Evolutionary conservation across 2,797 vertebrate species (phyloP), one percentile per base, ranked within the genome.

Genomic region (Glossophaga mutica): DNA sequence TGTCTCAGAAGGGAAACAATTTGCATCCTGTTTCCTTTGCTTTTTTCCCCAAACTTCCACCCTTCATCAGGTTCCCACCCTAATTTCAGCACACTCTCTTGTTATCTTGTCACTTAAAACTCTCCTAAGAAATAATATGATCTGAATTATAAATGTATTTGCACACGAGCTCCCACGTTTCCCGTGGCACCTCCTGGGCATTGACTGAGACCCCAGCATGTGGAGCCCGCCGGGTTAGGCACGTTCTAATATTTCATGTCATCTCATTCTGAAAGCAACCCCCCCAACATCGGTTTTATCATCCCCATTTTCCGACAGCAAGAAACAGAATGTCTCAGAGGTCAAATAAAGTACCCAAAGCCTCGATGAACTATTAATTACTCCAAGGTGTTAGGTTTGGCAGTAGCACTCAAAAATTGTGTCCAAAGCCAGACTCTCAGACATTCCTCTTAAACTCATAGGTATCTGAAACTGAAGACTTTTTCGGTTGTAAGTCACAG

Each of bases 401-500:
- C 90, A 74, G 65, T 68, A 34, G 19, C 44, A 94, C 22, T 88
- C 48, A 42, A 70, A 91, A 86, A 32, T n/a, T 46, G 2, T 59
- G 74, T 26, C 44, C 77, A 85, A 81, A 67, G 71, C 74, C 74
- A 90, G 59, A 81, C 32, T 93, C 93, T 94, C 78, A 84, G 90
- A 83, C 68, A 87, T 90, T 87, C 52, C 46, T 76, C 57, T 90
- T 86, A 90, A 86, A 90, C 46, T 52, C 76, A 70, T 29, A 71
- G 74, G 78, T 94, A 88, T 92, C 62, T 92, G 77, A 91, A 94
- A 88, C 71, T 24, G 55, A 90, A 96, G 44, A 85, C 65, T 73
- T 92, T 90, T 90, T 84, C 14, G 90, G 68, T 82, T 93, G 34
- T 55, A 96, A 96, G 82, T 86, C 77, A 94, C n/a, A 39, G 57